Conservation (phyloP, 2,797 vertebrate species). For the Aulostomus chinensis region DNA sequence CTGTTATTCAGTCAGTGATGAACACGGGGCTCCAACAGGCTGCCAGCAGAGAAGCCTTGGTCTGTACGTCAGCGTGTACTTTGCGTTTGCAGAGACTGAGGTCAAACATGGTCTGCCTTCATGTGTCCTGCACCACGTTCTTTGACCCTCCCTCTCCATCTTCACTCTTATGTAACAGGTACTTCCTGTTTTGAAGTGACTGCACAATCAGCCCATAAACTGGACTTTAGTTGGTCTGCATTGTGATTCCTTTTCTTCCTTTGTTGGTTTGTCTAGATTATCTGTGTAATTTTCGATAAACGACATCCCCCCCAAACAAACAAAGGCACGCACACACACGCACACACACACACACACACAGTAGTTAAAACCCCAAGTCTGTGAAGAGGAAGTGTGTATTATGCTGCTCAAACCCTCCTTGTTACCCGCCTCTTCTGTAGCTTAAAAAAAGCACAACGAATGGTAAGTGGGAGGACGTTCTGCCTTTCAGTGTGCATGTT, state of each 20-base stretch:
- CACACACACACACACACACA: neutral
- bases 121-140: conserved; percentile 20
- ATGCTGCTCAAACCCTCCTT: conserved; percentile 52
- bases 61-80: no score
- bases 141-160: conserved; percentile 18
- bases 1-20: no score
- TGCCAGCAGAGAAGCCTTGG: no score
- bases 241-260: neutral
- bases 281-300: no score
- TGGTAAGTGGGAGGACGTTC: conserved; percentile 38
- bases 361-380: neutral
- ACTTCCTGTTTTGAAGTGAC: conserved; percentile 73
- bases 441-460: conserved; percentile 16
- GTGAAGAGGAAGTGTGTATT: conserved; percentile 78
- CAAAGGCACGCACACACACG: neutral
- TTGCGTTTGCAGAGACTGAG: conserved; percentile 10
- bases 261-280: neutral
- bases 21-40: no score
- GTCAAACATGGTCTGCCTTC: conserved; percentile 3
- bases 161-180: conserved; percentile 57
- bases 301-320: no score
- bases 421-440: conserved; percentile 44
- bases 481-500: conserved; percentile 30
- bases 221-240: neutral
- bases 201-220: neutral